phyloP scores from a whole-genome alignment of 2,888 invertebrate genomes.

The Drosophila demipolita region DNA sequence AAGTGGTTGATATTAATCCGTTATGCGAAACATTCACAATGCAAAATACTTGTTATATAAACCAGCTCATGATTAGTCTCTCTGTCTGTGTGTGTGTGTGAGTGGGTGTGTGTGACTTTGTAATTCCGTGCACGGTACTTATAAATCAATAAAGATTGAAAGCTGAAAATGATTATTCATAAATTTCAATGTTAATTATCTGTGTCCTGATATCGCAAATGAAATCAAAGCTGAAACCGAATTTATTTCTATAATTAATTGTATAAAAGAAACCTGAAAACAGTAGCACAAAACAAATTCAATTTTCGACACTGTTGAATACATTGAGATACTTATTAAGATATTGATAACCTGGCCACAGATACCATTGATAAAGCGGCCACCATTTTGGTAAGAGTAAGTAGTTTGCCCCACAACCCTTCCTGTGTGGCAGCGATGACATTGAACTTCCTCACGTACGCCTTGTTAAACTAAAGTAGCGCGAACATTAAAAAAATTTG shows the following conservation, averaged over 20 bases:
- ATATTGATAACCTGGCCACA: constrained; percentile 51
- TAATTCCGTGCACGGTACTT: constrained; percentile 51
- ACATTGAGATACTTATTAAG: constrained; percentile 16
- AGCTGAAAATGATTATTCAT: constrained; percentile 67
- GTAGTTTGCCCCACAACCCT: constrained; percentile 35
- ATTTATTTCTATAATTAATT: constrained; percentile 67
- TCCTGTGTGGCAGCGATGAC: constrained; percentile 62
- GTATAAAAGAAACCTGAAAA: constrained; percentile 29
- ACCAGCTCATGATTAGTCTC: constrained; percentile 14
- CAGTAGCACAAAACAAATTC: constrained; percentile 53
- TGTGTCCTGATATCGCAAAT: constrained; percentile 40
- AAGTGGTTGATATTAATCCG: constrained; percentile 37
- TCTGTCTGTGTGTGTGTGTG: constrained; percentile 9
- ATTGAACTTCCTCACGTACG: constrained; percentile 63
- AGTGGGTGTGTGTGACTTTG: constrained; percentile 37
- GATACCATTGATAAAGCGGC: constrained; percentile 46
- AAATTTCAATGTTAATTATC: constrained; percentile 64
- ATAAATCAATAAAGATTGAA: constrained; percentile 29
- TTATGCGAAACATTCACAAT: constrained; percentile 44
- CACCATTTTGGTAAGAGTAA: background rate
- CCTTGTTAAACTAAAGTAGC: constrained; percentile 29
- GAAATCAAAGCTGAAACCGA: constrained; percentile 30
- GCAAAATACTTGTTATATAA: constrained; percentile 63
- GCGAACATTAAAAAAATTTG: constrained; percentile 58
- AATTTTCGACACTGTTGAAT: constrained; percentile 33